phyloP scores from a whole-genome alignment of 2,888 invertebrate genomes.

The Caenorhabditis virilis region DNA sequence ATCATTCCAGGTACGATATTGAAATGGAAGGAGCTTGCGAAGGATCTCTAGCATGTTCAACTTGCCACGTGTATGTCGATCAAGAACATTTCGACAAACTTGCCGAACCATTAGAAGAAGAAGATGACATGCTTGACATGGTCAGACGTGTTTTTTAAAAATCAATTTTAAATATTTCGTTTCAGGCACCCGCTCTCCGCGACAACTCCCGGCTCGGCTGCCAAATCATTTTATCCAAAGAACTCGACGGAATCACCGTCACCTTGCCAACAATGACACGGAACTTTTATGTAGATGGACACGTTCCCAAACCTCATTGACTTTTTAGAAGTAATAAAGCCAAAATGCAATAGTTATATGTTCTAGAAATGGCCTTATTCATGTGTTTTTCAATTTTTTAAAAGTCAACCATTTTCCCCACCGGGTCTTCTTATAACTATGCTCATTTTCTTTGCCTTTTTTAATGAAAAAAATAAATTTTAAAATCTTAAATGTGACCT shows the following conservation, averaged over 20 bases:
- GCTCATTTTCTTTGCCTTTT: conserved; percentile 5
- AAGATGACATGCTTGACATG: conserved; percentile 89
- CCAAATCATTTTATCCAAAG: conserved; percentile 84
- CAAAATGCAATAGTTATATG: not conserved
- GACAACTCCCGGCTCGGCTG: conserved; percentile 93
- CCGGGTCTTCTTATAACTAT: conserved; percentile 4
- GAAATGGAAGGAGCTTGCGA: conserved; percentile 98
- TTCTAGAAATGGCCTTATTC: conserved; percentile 2
- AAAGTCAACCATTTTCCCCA: not conserved
- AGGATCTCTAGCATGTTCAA: conserved; percentile 95
- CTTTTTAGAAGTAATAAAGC: not conserved
- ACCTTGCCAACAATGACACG: conserved; percentile 85
- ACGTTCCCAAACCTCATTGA: conserved; percentile 89
- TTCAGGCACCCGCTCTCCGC: conserved; percentile 85
- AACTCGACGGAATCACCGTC: conserved; percentile 84
- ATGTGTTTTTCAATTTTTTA: conserved; percentile 7
- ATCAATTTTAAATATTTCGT: conserved; percentile 1
- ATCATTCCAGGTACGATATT: conserved; percentile 78
- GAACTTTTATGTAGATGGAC: conserved; percentile 97
- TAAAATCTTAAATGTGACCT: not conserved
- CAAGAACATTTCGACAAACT: conserved; percentile 79
- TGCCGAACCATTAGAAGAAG: conserved; percentile 81
- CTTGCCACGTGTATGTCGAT: conserved; percentile 93
- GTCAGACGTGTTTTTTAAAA: conserved; percentile 3
- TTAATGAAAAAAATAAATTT: not conserved